Conservation (phyloP, 1,140 invertebrate genomes). For the Cherax quadricarinatus region DNA sequence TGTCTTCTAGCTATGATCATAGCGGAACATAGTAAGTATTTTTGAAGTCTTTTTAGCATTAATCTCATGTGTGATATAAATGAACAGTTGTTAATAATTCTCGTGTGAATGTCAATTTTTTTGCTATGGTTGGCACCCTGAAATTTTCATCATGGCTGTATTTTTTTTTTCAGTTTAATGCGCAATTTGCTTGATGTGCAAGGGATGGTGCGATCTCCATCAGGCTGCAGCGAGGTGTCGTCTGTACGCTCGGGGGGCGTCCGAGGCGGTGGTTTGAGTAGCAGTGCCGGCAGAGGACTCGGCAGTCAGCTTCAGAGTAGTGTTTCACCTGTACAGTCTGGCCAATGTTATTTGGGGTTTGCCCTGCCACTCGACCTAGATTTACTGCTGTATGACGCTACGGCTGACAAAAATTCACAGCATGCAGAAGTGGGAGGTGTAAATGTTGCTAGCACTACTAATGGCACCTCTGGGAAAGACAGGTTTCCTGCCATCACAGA, state of each 20-base stretch:
- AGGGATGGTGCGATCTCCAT: conserved; percentile 56
- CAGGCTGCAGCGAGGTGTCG: conserved; percentile 60
- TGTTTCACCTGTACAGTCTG: conserved; percentile 64
- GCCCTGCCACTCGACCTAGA: conserved; percentile 84
- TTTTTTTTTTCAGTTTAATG: conserved; percentile 16
- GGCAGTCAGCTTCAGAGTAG: conserved; percentile 25
- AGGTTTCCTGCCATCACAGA: conserved; percentile 58
- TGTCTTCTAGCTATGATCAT: conserved; percentile 62
- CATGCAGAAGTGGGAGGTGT: conserved; percentile 9
- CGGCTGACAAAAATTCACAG: conserved; percentile 22
- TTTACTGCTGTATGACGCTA: conserved; percentile 81
- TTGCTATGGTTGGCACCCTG: not conserved
- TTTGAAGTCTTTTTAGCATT: not conserved
- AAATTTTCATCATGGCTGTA: not conserved
- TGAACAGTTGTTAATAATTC: no score
- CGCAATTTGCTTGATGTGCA: conserved; percentile 47
- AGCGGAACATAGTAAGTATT: conserved; percentile 40
- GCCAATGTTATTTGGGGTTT: conserved; percentile 85
- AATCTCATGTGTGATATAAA: not conserved
- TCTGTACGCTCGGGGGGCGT: conserved; percentile 32
- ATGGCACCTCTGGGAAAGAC: conserved; percentile 48
- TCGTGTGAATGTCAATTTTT: not conserved
- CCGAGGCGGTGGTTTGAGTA: conserved; percentile 35
- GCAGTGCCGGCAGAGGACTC: conserved; percentile 30
- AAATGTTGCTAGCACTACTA: not conserved